Evolutionary conservation across 2,888 invertebrate genomes (phyloP).

Genomic region (Dendrolimus pini): DNA sequence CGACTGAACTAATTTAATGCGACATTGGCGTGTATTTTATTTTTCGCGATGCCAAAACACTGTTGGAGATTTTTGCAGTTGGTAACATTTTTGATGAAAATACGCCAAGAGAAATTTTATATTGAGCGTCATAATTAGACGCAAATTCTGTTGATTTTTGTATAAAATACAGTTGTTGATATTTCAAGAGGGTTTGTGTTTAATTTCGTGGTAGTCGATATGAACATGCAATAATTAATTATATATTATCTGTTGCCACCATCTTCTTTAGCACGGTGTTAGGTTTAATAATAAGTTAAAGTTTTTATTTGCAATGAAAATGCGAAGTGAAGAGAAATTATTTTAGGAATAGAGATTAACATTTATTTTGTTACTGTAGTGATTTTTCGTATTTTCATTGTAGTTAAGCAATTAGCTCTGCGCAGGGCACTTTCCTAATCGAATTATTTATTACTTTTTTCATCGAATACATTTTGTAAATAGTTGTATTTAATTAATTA

Average conservation of each 20-base stretch:
- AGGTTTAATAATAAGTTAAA: constrained; percentile 31
- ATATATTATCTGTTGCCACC: constrained; percentile 43
- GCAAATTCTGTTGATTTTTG: no score
- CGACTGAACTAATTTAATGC: background rate
- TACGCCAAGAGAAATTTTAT: background rate
- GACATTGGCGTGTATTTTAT: background rate
- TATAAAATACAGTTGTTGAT: no score
- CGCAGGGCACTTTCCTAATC: constrained; percentile 58
- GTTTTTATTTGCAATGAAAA: constrained; percentile 3
- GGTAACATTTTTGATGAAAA: background rate
- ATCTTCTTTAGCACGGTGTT: constrained; percentile 47
- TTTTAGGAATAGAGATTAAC: constrained; percentile 2
- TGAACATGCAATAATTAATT: background rate
- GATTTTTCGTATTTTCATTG: constrained; percentile 9
- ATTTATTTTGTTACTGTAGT: constrained; percentile 4
- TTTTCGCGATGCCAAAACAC: background rate
- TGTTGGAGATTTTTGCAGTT: background rate
- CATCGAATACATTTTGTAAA: constrained; percentile 66
- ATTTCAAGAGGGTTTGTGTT: no score
- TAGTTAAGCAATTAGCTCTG: constrained; percentile 32
- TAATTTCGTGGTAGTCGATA: no score
- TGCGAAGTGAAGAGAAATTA: background rate
- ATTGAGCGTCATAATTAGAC: background rate
- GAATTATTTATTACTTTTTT: constrained; percentile 39
- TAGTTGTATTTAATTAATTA: constrained; percentile 27